phyloP scores from a whole-genome alignment of 1,140 invertebrate genomes.

The Mercenaria mercenaria region DNA sequence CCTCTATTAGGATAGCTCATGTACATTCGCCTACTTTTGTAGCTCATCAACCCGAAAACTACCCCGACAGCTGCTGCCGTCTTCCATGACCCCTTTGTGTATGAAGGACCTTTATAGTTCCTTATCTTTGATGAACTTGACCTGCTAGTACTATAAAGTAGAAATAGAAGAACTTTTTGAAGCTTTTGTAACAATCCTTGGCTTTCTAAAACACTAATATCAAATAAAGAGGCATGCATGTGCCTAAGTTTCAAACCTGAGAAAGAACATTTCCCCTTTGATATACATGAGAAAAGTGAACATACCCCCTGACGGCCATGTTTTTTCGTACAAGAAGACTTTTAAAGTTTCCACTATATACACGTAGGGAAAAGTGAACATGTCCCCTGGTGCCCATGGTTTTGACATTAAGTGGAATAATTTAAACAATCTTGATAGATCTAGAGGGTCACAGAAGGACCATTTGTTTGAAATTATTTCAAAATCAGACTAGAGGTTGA shows the following conservation, averaged over 20 bases:
- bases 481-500: neutral
- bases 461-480: no score
- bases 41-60: slow-evolving; percentile 46
- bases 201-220: neutral
- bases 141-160: neutral
- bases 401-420: no score
- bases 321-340: no score
- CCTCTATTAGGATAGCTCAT: slow-evolving; percentile 49
- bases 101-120: slow-evolving; percentile 29
- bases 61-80: slow-evolving; percentile 40
- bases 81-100: slow-evolving; percentile 38
- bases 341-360: no score
- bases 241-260: neutral
- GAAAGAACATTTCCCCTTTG: neutral
- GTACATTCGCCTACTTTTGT: slow-evolving; percentile 34
- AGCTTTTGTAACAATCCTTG: no score
- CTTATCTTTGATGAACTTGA: neutral
- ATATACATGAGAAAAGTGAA: no score
- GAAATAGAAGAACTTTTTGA: neutral
- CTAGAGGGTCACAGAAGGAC: no score
- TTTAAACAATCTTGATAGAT: no score
- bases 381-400: no score
- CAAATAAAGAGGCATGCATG: neutral
- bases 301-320: no score
- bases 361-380: no score